phyloP scores from a whole-genome alignment of 2,797 vertebrate genomes.

The Aldrovandia affinis region DNA sequence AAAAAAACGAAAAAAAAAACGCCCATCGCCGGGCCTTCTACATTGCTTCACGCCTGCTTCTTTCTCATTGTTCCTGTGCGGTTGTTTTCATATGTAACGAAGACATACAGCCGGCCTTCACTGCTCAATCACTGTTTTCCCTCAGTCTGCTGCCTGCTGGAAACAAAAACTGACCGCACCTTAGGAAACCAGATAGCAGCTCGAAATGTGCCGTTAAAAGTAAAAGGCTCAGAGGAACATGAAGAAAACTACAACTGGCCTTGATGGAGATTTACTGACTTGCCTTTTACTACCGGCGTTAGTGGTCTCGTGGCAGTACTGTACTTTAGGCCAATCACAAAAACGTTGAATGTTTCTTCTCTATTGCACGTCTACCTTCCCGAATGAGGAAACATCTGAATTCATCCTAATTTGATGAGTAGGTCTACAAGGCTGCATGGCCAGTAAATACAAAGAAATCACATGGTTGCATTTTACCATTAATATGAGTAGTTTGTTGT shows the following conservation, averaged over 20 bases:
- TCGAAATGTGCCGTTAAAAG: slow-evolving; percentile 33
- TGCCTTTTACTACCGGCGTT: slow-evolving; percentile 44
- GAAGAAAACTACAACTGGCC: slow-evolving; percentile 41
- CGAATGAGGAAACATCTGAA: slow-evolving; percentile 30
- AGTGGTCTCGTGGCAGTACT: slow-evolving; percentile 51
- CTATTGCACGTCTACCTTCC: slow-evolving; percentile 26
- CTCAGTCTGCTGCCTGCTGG: slow-evolving; percentile 30
- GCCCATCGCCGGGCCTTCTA: slow-evolving; percentile 26
- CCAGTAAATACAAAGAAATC: slow-evolving; percentile 31
- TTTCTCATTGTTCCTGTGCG: slow-evolving; percentile 23
- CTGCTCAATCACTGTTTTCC: slow-evolving; percentile 30
- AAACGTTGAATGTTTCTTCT: slow-evolving; percentile 44
- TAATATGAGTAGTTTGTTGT: slow-evolving; percentile 12
- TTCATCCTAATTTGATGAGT: slow-evolving; percentile 39
- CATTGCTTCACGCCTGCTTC: slow-evolving; percentile 17
- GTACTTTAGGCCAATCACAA: slow-evolving; percentile 43
- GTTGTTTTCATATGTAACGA: slow-evolving; percentile 45
- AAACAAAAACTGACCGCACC: slow-evolving; percentile 40
- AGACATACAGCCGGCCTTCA: slow-evolving; percentile 41
- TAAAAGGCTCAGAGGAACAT: slow-evolving; percentile 37
- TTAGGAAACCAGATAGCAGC: slow-evolving; percentile 26
- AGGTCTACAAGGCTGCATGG: slow-evolving; percentile 39
- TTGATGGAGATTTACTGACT: slow-evolving; percentile 40
- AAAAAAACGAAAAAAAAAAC: slow-evolving; percentile 13
- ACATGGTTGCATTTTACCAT: slow-evolving; percentile 41